Base-by-base conservation (phyloP, 2,888 invertebrate species). In the Apoderus coryli region DNA sequence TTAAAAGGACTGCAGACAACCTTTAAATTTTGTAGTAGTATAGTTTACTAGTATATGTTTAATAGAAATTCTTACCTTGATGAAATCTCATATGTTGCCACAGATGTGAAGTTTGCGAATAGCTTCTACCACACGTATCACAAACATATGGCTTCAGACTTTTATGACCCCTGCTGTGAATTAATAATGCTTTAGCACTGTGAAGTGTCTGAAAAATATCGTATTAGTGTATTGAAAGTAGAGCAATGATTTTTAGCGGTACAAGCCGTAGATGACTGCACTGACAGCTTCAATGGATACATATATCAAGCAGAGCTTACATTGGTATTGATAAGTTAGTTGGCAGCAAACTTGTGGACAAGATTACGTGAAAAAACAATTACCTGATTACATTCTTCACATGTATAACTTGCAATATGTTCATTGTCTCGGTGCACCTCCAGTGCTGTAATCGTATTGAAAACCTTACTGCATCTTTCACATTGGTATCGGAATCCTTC, bases 61-160 rank as follows among this genome's bases (percentile, higher is more conserved):
- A n/a, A n/a, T n/a, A n/a, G n/a, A n/a, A n/a, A n/a, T 27, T 22
- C 11, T 29, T 51, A 57, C 70, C 71, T 61, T 69, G 68, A 49
- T 72, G 72, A 41, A 72, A 72, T 38, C 72, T 57, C 50, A 71
- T 64, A 44, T 72, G 72, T 32, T 72, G 72, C 69, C 71, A 71
- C 42, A 72, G 56, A 46, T 72, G 72, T 29, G 70, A 70, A 0
- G 71, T 71, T 46, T 72, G 72, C 0, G 72, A 60, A 42, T 67
- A 68, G 4, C 67, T 65, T 36, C 66, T 60, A n/a, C 69, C 70
- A 39, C 71, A 72, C 25, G 69, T 63, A 42, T 72, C 71, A 40
- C 71, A 72, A 4, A 68, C 57, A 41, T 65, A 67, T 14, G 65
- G 66, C 11, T 60, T 60, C 31, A 60, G 39, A 36, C 54, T 56